Evolutionary conservation across 2,797 vertebrate species (phyloP), one percentile per base, ranked within the genome.

Genomic region (Catamblyrhynchus diadema): DNA sequence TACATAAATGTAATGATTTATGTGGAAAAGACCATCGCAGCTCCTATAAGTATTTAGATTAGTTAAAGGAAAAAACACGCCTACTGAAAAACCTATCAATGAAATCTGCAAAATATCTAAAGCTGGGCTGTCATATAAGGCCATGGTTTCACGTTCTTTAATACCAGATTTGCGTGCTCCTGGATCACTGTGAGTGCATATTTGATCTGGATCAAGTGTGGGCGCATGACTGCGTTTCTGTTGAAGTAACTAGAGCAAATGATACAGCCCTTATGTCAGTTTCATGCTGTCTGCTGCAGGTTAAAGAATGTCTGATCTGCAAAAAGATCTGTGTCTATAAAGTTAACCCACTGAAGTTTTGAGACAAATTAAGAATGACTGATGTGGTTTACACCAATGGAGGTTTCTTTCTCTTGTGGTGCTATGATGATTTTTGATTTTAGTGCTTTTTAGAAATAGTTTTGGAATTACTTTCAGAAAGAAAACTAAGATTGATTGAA

Each of bases 161-260:
- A 67, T 71, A 74, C 12, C 39, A 69, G 75, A 65, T 90, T 91
- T 91, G 32, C 0, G 1, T 74, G 57, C 50, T 87, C 42, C 57
- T 90, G 65, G 61, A 67, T 90, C 53, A 64, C 61, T 71, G 3
- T 25, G 67, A 81, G 42, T 78, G 47, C n/a, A 12, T 65, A 57
- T 85, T 92, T 83, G 79, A 53, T 90, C 77, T 83, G 90, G 81
- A 90, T 88, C 72, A 78, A 90, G 75, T 47, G 79, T 69, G 60
- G 65, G 48, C 0, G 0, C 69, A 16, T 74, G 75, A 57, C 64
- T 0, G 2, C 6, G 1, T 81, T 94, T 89, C 79, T 87, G 27
- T 53, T 73, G 64, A 73, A 91, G 85, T 85, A 74, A 67, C 39
- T 42, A n/a, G 9, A 83, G 47, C 77, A 59, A 35, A 47, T 65